Evolutionary conservation across 2,888 invertebrate genomes (phyloP).

Genomic region (Dasysyrphus albostriatus): DNA sequence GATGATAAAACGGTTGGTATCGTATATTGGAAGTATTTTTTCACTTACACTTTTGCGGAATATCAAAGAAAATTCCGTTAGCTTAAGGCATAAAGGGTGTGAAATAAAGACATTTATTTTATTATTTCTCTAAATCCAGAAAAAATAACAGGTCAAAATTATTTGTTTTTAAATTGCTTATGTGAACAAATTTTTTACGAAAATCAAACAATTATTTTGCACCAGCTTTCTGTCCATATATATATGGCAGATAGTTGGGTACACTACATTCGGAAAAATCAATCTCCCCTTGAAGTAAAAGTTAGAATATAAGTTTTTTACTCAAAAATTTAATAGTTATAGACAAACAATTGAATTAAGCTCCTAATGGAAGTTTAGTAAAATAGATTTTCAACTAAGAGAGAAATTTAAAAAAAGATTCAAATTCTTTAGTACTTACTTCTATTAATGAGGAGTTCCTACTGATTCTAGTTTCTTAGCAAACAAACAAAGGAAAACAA

Average conservation of each 20-base stretch:
- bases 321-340: background rate
- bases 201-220: too few relatives aligned
- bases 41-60: background rate
- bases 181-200: too few relatives aligned
- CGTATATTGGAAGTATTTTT: background rate
- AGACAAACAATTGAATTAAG: background rate
- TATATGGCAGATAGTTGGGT: too few relatives aligned
- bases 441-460: background rate
- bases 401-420: background rate
- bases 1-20: background rate
- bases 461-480: background rate
- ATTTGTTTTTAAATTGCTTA: too few relatives aligned
- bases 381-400: background rate
- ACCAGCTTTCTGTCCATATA: too few relatives aligned
- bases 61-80: background rate
- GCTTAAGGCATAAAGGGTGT: too few relatives aligned
- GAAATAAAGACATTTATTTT: background rate
- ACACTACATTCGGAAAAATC: background rate
- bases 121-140: too few relatives aligned
- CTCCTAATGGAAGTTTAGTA: constrained; percentile 2
- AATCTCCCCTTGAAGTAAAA: background rate
- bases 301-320: background rate
- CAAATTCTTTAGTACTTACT: background rate
- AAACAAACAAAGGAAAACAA: background rate
- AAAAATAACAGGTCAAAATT: too few relatives aligned